Evolutionary conservation across 2,113 vertebrate species (phyloP), one percentile per base, ranked within the genome.

Genomic region (Elanus axillaris): DNA sequence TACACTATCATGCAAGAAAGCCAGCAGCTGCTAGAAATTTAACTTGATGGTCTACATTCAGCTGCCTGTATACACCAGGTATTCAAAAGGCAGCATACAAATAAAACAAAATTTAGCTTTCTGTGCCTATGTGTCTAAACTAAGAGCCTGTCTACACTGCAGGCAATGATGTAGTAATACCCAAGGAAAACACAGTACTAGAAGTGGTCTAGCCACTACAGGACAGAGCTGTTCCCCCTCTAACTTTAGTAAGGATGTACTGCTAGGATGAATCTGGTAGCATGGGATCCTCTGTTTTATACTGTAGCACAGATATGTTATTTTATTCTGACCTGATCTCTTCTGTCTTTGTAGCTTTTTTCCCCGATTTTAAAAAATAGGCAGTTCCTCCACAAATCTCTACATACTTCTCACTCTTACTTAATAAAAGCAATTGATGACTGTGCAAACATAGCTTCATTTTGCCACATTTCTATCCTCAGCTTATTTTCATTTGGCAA

Each of bases 271-370:
- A 25, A 59, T 22, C 12, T 25, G 7, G 20, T 2, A 48, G 47
- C 71, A 72, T 52, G 17, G 29, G 47, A 53, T 27, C 8, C 60
- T 66, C 20, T 59, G 32, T 6, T 79, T 50, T 31, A 27, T 9
- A 25, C 0, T 13, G 22, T 4, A 64, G 47, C 16, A 55, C 1
- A 31, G 19, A 48, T 11, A 43, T 0, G 1, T 5, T 58, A 7
- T 59, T 58, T 84, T 62, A 45, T 77, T 42, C 73, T 74, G 71
- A 40, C 19, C 27, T 5, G 5, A 18, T n/a, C n/a, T 86, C 47
- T 34, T 63, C 62, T 9, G 5, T 16, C 27, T 62, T 55, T 50
- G 13, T 34, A 71, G 29, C 13, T 1, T 2, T 75, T 43, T 60
- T 8, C 8, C 22, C 9, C 10, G 3, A 22, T 68, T 71, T 75